A percentile compares a stretch with the other conserved stretches of the same genome.
phyloP scores from a whole-genome alignment of 2,888 invertebrate species.

The Diaprepes abbreviatus region DNA sequence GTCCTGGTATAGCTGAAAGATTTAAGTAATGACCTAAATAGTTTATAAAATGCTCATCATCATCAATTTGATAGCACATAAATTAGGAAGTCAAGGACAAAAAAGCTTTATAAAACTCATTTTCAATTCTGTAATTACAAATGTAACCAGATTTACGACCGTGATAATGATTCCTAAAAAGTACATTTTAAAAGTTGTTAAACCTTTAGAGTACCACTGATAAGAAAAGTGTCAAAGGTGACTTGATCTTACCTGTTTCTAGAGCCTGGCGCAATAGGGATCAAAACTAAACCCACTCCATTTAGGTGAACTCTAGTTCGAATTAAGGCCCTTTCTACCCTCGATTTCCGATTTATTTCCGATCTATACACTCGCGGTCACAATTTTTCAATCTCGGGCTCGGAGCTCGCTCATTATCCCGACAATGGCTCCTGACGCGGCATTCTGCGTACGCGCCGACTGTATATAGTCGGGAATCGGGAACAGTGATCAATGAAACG shows the following conservation, averaged over 20 bases:
- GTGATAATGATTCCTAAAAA: too few species aligned
- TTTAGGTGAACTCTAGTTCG: slow-evolving; percentile 1
- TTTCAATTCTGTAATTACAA: too few species aligned
- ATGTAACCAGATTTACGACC: too few species aligned
- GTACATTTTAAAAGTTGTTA: too few species aligned
- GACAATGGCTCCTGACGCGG: slow-evolving; percentile 37
- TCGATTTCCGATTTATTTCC: slow-evolving; percentile 20
- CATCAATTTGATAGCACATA: too few species aligned
- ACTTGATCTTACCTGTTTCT: slow-evolving; percentile 35
- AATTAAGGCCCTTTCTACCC: slow-evolving; percentile 2
- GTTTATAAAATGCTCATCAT: too few species aligned
- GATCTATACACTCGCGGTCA: slow-evolving; percentile 28
- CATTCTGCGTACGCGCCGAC: slow-evolving; percentile 48
- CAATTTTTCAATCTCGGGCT: slow-evolving; percentile 11
- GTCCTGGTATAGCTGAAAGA: too few species aligned
- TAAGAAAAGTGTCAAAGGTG: background rate
- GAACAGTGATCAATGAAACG: slow-evolving; percentile 68
- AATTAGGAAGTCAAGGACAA: too few species aligned
- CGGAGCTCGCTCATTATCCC: slow-evolving; percentile 37
- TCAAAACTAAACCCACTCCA: slow-evolving; percentile 22
- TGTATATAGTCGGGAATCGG: slow-evolving; percentile 48
- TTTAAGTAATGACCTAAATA: too few species aligned
- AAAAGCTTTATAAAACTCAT: too few species aligned
- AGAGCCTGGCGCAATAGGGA: slow-evolving; percentile 13
- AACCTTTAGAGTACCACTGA: too few species aligned